A percentile compares a stretch with the other conserved stretches of the same genome.
These are phyloP conservation scores for Meandrusa payeni DNA, from an alignment of 2,888 invertebrate species.

Conservation along the genomic window DNA sequence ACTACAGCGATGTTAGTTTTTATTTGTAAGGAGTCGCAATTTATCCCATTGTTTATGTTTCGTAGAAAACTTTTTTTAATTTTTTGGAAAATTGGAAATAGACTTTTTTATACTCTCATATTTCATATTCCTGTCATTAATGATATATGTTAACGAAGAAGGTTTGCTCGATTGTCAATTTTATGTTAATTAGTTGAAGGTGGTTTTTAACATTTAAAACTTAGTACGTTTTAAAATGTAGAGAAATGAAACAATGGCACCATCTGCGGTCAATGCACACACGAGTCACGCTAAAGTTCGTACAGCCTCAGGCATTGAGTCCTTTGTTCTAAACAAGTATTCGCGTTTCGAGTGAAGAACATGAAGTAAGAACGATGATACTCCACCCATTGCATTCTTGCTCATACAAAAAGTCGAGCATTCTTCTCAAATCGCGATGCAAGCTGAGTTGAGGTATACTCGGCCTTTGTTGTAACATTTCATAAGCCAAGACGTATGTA, in stretches of 20 bases:
- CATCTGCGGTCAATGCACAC: constrained; percentile 23
- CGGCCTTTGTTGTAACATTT: constrained; percentile 54
- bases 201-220: too few relatives aligned
- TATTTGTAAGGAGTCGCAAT: too few relatives aligned
- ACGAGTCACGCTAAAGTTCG: constrained; percentile 24
- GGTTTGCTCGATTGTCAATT: too few relatives aligned
- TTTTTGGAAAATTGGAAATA: too few relatives aligned
- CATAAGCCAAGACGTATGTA: not conserved
- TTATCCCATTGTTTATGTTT: too few relatives aligned
- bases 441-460: constrained; percentile 60
- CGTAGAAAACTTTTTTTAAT: too few relatives aligned
- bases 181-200: too few relatives aligned
- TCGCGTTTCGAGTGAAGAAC: constrained; percentile 53
- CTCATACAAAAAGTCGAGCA: constrained; percentile 58
- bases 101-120: too few relatives aligned
- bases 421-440: constrained; percentile 54
- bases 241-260: constrained; percentile 9
- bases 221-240: constrained; percentile 1
- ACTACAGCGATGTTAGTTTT: too few relatives aligned
- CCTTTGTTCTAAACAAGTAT: constrained; percentile 72
- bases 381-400: constrained; percentile 56
- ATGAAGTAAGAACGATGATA: constrained; percentile 65
- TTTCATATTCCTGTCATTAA: too few relatives aligned
- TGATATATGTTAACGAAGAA: too few relatives aligned
- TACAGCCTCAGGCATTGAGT: constrained; percentile 59